Conservation (phyloP, 2,113 vertebrate species). For the Microcebus tavaratra region DNA sequence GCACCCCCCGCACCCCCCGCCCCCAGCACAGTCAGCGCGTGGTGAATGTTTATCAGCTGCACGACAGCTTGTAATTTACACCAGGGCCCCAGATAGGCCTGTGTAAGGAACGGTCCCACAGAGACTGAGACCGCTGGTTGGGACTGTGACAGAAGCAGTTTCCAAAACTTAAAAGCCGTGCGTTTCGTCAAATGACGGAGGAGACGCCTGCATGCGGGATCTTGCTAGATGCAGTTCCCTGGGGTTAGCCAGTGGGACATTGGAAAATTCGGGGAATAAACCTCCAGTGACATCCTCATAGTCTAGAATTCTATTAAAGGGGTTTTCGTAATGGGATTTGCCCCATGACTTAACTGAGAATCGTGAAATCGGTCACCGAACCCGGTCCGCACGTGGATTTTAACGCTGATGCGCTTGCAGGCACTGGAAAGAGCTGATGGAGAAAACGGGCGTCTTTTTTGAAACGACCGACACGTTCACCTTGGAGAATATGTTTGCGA, state of each 20-base stretch:
- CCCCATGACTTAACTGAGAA: not conserved
- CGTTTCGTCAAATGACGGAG: accelerated
- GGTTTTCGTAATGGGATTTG: not conserved
- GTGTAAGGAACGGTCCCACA: not conserved
- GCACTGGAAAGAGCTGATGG: constrained; percentile 96
- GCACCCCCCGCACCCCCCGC: not conserved
- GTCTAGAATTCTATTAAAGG: not conserved
- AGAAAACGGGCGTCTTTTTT: constrained; percentile 90
- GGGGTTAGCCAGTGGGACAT: not conserved
- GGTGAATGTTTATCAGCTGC: not conserved
- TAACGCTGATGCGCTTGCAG: constrained; percentile 75
- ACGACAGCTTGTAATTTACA: accelerated
- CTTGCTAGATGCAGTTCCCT: not conserved
- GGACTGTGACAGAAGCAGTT: not conserved
- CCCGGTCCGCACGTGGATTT: accelerated
- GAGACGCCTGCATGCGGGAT: accelerated
- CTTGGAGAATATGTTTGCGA: constrained; percentile 96
- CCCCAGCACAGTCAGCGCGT: not conserved
- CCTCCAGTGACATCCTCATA: not conserved
- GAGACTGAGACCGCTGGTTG: accelerated
- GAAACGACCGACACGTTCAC: constrained; percentile 95
- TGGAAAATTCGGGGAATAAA: not conserved
- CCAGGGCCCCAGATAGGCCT: too few relatives aligned
- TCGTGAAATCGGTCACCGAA: accelerated
- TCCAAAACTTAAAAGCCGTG: accelerated